Percentiles rank a stretch among this genome's conserved stretches.
Conservation (phyloP, 2,113 vertebrate genomes). For the Cephalopterus ornatus region DNA sequence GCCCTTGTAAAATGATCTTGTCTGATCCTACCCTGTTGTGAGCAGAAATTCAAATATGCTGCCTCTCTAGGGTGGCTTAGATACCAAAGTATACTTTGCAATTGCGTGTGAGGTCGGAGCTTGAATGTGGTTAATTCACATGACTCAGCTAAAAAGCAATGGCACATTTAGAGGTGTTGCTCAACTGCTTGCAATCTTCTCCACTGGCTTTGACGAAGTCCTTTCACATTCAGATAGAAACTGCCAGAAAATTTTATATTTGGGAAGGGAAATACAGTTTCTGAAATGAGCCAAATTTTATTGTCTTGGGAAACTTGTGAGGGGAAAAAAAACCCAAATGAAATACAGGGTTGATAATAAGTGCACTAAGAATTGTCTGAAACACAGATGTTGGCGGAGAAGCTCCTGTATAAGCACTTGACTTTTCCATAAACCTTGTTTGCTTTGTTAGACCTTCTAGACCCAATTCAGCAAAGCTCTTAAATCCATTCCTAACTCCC, state of each 20-base stretch:
- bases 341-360: not conserved
- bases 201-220: fast-evolving
- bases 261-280: not conserved
- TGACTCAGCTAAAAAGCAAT: not conserved
- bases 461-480: not conserved
- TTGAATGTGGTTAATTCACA: not conserved
- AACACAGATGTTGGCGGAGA: not conserved
- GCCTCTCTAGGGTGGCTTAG: not conserved
- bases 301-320: not conserved
- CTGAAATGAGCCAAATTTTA: not conserved
- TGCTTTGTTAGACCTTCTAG: not conserved
- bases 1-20: not conserved
- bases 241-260: not conserved
- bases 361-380: not conserved
- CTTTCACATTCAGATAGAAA: not conserved
- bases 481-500: not conserved
- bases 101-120: not conserved
- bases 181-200: not conserved
- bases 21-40: not conserved
- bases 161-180: not conserved
- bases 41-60: constrained; percentile 12
- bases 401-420: not conserved
- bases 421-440: not conserved
- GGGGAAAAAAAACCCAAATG: no score
- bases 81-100: not conserved